These are phyloP conservation scores for Hylaeus volcanicus DNA, from an alignment of 1,140 invertebrate genomes.

Conservation along the genomic window DNA sequence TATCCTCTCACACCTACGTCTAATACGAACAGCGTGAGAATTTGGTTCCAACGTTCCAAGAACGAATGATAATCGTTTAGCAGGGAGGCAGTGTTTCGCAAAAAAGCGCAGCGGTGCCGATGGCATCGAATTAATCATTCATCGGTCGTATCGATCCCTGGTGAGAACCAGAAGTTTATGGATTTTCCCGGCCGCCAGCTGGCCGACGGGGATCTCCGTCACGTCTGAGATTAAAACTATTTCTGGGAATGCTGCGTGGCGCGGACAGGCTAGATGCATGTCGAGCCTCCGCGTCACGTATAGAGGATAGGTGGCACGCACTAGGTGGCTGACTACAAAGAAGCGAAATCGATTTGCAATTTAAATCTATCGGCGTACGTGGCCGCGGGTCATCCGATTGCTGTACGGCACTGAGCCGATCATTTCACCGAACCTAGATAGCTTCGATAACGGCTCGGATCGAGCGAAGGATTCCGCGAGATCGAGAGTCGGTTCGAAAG, in stretches of 20 bases:
- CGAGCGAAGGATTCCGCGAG: conserved; percentile 55
- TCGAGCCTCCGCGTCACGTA: conserved; percentile 63
- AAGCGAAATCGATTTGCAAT: conserved; percentile 80
- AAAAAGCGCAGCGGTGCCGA: conserved; percentile 4
- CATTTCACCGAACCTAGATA: conserved; percentile 72
- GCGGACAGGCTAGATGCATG: conserved; percentile 24
- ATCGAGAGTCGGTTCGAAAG: conserved; percentile 55
- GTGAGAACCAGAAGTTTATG: conserved; percentile 41
- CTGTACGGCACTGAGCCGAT: conserved; percentile 69
- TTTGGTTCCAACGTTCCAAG: neutral
- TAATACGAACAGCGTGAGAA: neutral
- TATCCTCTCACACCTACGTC: no score
- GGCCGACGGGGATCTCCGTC: conserved; percentile 19
- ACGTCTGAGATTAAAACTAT: conserved; percentile 61
- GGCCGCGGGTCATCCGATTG: conserved; percentile 75
- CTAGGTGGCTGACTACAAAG: conserved; percentile 79
- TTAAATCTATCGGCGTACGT: conserved; percentile 78
- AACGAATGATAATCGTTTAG: neutral
- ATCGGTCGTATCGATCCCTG: conserved; percentile 13
- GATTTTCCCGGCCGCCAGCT: conserved; percentile 24
- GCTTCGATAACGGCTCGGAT: conserved; percentile 71
- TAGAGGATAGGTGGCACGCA: conserved; percentile 66
- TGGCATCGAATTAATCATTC: conserved; percentile 33
- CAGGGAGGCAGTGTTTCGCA: neutral
- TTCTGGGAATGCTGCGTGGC: conserved; percentile 50